phyloP scores from a whole-genome alignment of 2,888 invertebrate genomes.

The Drosophila limbata region DNA sequence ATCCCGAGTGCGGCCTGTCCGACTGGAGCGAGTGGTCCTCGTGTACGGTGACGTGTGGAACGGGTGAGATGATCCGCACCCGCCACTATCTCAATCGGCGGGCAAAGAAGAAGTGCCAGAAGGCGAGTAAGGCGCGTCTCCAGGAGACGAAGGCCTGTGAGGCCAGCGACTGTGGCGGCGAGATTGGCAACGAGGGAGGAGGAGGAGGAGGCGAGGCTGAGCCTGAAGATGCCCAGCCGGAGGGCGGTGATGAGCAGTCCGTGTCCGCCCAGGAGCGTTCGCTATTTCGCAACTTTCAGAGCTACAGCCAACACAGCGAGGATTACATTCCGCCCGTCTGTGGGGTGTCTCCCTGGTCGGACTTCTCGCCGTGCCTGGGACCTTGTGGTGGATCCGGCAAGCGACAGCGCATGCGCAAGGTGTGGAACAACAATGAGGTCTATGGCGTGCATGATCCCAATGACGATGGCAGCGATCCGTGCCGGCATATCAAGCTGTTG shows the following conservation, averaged over 20 bases:
- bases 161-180: slow-evolving; percentile 83
- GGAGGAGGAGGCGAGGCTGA: slow-evolving; percentile 26
- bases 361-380: slow-evolving; percentile 93
- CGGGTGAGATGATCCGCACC: slow-evolving; percentile 89
- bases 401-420: slow-evolving; percentile 86
- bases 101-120: slow-evolving; percentile 88
- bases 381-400: slow-evolving; percentile 91
- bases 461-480: slow-evolving; percentile 80
- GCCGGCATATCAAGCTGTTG: slow-evolving; percentile 78
- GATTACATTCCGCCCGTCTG: slow-evolving; percentile 86
- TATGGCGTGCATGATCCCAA: slow-evolving; percentile 75
- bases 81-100: slow-evolving; percentile 88
- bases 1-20: slow-evolving; percentile 89
- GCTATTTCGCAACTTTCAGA: slow-evolving; percentile 74
- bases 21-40: slow-evolving; percentile 92
- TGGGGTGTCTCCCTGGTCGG: slow-evolving; percentile 90
- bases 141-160: slow-evolving; percentile 86
- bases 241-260: slow-evolving; percentile 51
- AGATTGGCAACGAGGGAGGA: slow-evolving; percentile 65
- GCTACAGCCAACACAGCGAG: slow-evolving; percentile 80
- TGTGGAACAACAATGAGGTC: slow-evolving; percentile 83
- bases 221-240: slow-evolving; percentile 41
- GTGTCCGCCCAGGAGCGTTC: slow-evolving; percentile 66
- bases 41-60: slow-evolving; percentile 91
- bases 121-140: slow-evolving; percentile 84